Base-by-base conservation (phyloP, 2,797 vertebrate genomes). In the Enteromius argenteus region DNA sequence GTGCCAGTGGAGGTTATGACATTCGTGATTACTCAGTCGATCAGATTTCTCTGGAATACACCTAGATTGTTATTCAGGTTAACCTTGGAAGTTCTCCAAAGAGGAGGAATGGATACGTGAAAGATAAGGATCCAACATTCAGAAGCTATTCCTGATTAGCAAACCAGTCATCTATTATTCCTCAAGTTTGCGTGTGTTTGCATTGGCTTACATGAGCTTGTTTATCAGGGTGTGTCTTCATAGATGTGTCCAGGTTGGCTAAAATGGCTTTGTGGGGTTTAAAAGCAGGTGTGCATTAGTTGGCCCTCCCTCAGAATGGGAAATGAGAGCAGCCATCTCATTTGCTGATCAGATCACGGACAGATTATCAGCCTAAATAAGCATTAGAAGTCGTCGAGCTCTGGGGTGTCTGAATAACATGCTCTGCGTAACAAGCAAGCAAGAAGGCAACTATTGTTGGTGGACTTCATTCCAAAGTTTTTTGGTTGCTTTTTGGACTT, bases 311-410 rank as follows among this genome's bases (percentile, higher is more conserved):
- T 37, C 19, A 44, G 44, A 66, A 67, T 62, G 79, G 64, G 68
- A 67, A 53, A 75, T 42, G 53, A 68, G 74, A 67, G 39, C 27
- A 30, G 74, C 68, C 51, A 30, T 69, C 73, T 80, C 85, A 74
- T 84, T 86, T 68, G 84, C 67, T 58, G 44, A 66, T 84, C 56
- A 69, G 73, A 68, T 79, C 68, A 46, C 76, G 11, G 27, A 80
- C 53, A 32, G 66, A 88, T 87, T 89, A 88, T 78, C 83, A 42
- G 76, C 64, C 42, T 84, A 49, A 66, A 64, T 88, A 49, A 74
- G 79, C 73, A 75, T 86, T 86, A 71, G 67, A 66, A 80, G 27
- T 37, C 27, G 10, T 49, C 35, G 21, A 37, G 74, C 23, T 74
- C 15, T 21, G 27, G 42, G 21, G 51, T 23, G 44, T 76, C 23